A percentile compares a stretch with the other conserved stretches of the same genome.
Conservation (phyloP, 1,140 invertebrate species). For the Achroia grisella region DNA sequence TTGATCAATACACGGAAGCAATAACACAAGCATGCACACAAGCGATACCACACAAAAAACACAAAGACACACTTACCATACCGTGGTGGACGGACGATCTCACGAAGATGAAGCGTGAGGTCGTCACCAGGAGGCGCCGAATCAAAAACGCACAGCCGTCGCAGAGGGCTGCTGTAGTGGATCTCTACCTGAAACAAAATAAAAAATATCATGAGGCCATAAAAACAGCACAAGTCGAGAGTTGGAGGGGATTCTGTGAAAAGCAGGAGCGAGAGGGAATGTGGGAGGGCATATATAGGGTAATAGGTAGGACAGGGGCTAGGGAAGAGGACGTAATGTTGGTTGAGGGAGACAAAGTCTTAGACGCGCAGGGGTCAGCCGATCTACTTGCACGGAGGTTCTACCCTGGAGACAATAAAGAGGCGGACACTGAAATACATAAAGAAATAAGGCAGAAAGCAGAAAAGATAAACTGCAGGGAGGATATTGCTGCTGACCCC, state of each 20-base stretch:
- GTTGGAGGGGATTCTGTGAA: no score
- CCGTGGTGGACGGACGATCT: no score
- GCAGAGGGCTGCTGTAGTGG: no score
- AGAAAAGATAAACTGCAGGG: background rate
- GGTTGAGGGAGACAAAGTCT: background rate
- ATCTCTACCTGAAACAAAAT: no score
- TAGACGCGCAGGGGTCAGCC: slow-evolving; percentile 7
- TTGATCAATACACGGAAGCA: background rate
- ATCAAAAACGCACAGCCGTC: no score
- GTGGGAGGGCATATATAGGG: slow-evolving; percentile 12
- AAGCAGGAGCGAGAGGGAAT: slow-evolving; percentile 22
- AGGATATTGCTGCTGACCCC: background rate
- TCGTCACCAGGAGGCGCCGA: no score
- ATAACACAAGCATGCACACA: background rate
- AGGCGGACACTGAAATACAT: slow-evolving; percentile 5
- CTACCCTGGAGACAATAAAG: slow-evolving; percentile 8
- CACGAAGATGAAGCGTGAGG: no score
- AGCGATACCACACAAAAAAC: no score
- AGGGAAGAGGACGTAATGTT: slow-evolving; percentile 15
- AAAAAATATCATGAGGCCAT: no score
- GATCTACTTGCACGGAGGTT: slow-evolving; percentile 14
- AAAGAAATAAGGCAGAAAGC: background rate
- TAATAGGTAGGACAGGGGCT: no score
- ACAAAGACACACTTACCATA: no score
- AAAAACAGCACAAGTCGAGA: no score